These are phyloP conservation scores for Proisotoma minuta DNA, from an alignment of 2,888 invertebrate genomes.

Conservation along the genomic window DNA sequence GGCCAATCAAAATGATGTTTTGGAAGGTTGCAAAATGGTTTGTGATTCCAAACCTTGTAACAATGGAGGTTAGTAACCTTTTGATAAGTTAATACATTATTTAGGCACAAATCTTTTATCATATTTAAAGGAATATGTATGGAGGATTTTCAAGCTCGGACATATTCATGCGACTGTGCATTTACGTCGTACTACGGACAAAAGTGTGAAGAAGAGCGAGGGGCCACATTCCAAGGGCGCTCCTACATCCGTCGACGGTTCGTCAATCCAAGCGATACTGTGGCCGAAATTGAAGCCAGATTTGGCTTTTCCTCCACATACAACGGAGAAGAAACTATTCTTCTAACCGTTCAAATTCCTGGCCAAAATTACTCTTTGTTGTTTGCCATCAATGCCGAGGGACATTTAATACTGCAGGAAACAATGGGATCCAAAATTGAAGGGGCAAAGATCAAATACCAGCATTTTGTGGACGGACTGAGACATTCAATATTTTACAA, in stretches of 20 bases:
- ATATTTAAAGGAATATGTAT: constrained; percentile 69
- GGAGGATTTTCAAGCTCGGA: constrained; percentile 80
- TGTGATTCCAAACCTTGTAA: constrained; percentile 83
- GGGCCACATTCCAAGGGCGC: constrained; percentile 82
- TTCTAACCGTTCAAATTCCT: constrained; percentile 67
- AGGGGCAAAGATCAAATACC: constrained; percentile 69
- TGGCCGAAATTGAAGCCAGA: constrained; percentile 68
- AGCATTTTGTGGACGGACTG: constrained; percentile 76
- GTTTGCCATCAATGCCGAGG: constrained; percentile 75
- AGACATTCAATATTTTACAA: constrained; percentile 69
- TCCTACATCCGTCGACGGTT: constrained; percentile 75
- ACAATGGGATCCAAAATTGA: constrained; percentile 70
- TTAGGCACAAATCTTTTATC: constrained; percentile 49
- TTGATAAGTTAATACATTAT: background rate
- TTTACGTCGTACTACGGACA: constrained; percentile 86
- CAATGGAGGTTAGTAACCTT: constrained; percentile 56
- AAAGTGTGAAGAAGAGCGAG: constrained; percentile 81
- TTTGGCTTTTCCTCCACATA: constrained; percentile 74
- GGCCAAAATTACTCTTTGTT: constrained; percentile 78
- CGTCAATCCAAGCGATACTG: constrained; percentile 58
- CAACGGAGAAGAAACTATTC: constrained; percentile 68
- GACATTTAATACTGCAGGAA: constrained; percentile 78
- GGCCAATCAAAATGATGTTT: constrained; percentile 41
- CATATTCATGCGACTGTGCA: constrained; percentile 81
- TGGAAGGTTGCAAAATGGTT: constrained; percentile 80